Base-by-base conservation (phyloP, 2,797 vertebrate species). In the Philypnodon macrostomus region DNA sequence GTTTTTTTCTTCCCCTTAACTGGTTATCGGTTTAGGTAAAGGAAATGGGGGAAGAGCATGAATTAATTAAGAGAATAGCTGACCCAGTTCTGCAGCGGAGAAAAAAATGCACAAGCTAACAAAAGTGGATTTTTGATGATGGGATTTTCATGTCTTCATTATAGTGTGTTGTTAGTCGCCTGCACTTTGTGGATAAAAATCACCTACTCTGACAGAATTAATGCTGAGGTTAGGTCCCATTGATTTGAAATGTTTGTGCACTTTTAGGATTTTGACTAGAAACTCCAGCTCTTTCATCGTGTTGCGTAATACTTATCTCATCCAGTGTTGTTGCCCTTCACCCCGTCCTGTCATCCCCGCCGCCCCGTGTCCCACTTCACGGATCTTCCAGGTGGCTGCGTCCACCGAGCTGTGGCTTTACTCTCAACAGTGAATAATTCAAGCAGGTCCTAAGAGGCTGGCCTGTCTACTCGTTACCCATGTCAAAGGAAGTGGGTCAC, bases 251-350 rank as follows among this genome's bases (percentile, higher is more conserved):
- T 4, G 23, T 30, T 15, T 12, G 14, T 44, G 8, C 15, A 44
- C 15, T n/a, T 27, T 30, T 18, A 11, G 8, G 15, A 5, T 42
- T 27, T 18, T 4, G 10, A 7, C 11, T 17, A 2, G 1, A 12
- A 12, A 29, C 27, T 29, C 9, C 17, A 29, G 9, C 17, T 44
- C 27, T 44, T 18, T 30, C 24, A 4, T 11, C 1, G 11, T 10
- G 29, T 44, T 44, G 41, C 24, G 1, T 44, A 44, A 44, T 44
- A 44, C 41, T 44, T 44, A 44, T 44, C 41, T 44, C 41, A 44
- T 30, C 41, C 41, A 10, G 11, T 12, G 26, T 5, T 11, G 15
- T 18, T 44, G n/a, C n/a, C n/a, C n/a, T n/a, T n/a, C n/a, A n/a
- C n/a, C n/a, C n/a, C n/a, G n/a, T n/a, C n/a, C n/a, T n/a, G n/a